Conservation (phyloP, 2,113 vertebrate genomes). For the Pterocles orientalis region DNA sequence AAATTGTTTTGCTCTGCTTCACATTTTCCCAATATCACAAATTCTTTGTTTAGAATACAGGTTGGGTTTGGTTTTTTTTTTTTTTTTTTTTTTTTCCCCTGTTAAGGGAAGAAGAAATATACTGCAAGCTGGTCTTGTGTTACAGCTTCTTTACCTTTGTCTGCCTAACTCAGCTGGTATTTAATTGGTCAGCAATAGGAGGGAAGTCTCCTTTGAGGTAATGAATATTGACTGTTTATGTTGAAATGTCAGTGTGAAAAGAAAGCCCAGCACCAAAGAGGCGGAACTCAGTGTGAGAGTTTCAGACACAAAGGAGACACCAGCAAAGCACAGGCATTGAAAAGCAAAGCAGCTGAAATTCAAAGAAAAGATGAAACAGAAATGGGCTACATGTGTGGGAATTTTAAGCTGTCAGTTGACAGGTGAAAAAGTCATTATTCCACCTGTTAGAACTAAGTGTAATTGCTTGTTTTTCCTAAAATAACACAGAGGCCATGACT, state of each 20-base stretch:
- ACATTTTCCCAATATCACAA: constrained; percentile 8
- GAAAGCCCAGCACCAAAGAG: constrained; percentile 85
- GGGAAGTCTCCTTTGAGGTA: constrained; percentile 89
- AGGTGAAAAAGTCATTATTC: constrained; percentile 79
- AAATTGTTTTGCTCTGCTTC: constrained; percentile 27
- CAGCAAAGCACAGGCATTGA: constrained; percentile 80
- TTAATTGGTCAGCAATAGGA: constrained; percentile 96
- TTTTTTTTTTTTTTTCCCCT: constrained; percentile 34
- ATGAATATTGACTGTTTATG: constrained; percentile 95
- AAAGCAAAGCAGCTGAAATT: constrained; percentile 80
- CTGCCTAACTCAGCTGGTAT: constrained; percentile 88
- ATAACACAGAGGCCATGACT: constrained; percentile 7
- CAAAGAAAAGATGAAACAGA: constrained; percentile 77
- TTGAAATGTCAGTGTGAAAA: constrained; percentile 93
- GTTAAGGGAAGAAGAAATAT: constrained; percentile 51
- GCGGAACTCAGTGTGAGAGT: constrained; percentile 87
- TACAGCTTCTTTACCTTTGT: constrained; percentile 77
- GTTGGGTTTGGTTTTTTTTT: no score
- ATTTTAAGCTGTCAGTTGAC: constrained; percentile 76
- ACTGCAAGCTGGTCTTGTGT: constrained; percentile 58
- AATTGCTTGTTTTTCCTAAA: constrained; percentile 67
- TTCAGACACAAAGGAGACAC: constrained; percentile 88
- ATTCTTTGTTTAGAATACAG: constrained; percentile 68
- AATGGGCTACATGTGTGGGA: constrained; percentile 81
- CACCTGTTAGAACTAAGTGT: constrained; percentile 73